A percentile compares a stretch with the other conserved stretches of the same genome.
Evolutionary conservation across 1,140 invertebrate genomes (phyloP).

Genomic region (Varroa destructor): DNA sequence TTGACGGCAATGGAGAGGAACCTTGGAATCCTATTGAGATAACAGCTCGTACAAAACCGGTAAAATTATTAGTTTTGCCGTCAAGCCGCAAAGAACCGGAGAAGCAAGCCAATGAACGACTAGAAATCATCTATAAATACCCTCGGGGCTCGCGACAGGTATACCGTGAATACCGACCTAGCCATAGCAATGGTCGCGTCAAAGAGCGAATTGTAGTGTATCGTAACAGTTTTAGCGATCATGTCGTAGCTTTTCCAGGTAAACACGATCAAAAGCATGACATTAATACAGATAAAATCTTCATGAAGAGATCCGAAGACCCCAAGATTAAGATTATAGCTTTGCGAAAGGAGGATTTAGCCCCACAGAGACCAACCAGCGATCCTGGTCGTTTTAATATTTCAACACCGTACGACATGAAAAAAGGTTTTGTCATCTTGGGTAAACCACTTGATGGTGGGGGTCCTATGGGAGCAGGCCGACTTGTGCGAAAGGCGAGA

Average conservation of each 20-base stretch:
- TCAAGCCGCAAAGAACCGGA: conserved; percentile 10
- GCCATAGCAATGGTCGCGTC: not conserved
- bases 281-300: not conserved
- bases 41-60: not conserved
- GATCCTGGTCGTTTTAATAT: too few relatives aligned
- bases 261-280: conserved; percentile 24
- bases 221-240: conserved; percentile 6
- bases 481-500: conserved; percentile 10
- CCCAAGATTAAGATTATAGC: conserved; percentile 17
- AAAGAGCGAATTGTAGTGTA: conserved; percentile 13
- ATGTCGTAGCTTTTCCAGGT: not conserved
- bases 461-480: not conserved
- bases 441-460: not conserved
- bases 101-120: conserved; percentile 8
- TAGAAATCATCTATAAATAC: conserved; percentile 21
- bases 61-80: conserved; percentile 5
- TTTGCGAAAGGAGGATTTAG: not conserved
- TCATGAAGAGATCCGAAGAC: conserved; percentile 3
- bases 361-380: not conserved
- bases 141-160: not conserved
- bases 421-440: conserved; percentile 13
- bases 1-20: conserved; percentile 4
- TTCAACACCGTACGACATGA: not conserved
- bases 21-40: not conserved
- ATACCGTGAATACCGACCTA: conserved; percentile 15